Base-by-base conservation (phyloP, 2,888 invertebrate species). In the Bombylius discolor region DNA sequence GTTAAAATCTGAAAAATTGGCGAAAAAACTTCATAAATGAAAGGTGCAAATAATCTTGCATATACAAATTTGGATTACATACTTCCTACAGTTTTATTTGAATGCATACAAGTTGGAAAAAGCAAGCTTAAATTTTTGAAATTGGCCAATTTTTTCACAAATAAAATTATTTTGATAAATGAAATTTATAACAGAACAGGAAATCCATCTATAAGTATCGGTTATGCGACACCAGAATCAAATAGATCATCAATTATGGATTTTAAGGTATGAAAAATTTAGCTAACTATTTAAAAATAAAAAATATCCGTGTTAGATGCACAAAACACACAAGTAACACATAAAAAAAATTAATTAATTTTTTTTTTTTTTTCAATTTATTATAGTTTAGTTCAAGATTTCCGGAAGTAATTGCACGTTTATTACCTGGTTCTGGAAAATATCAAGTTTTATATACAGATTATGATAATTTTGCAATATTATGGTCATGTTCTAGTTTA, bases 381-480 rank as follows among this genome's bases (percentile, higher is more conserved):
- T 47, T 54, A 13, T 78, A 81, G 77, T 78, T 84, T 8, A 78
- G 77, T 58, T 78, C 78, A 42, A 77, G 79, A 12, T 76, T 86
- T 67, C 87, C 87, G 23, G 80, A 81, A 65, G 71, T 81, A 31
- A 73, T 87, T 55, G 81, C 83, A 9, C 77, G 83, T 45, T 74
- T 85, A 64, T 70, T 87, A 64, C 87, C 87, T 9, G 86, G 85
- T 49, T 81, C 84, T 9, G 87, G 87, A 1, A 79, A 79, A 60
- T 87, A 87, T 74, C 80, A 81, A 71, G 76, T 87, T 49, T 76
- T 87, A 33, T 81, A 81, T 66, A 85, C 87, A 0, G 87, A 87
- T 71, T 87, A 87, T 70, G 77, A 79, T 1, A 79, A 79, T 65
- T 86, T 82, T 71, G 85, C 85, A 45, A 77, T 87, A 59, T 66